Percentiles rank a stretch among this genome's conserved stretches.
Conservation (phyloP, 1,140 invertebrate genomes). For the Tetragnatha versicolor region DNA sequence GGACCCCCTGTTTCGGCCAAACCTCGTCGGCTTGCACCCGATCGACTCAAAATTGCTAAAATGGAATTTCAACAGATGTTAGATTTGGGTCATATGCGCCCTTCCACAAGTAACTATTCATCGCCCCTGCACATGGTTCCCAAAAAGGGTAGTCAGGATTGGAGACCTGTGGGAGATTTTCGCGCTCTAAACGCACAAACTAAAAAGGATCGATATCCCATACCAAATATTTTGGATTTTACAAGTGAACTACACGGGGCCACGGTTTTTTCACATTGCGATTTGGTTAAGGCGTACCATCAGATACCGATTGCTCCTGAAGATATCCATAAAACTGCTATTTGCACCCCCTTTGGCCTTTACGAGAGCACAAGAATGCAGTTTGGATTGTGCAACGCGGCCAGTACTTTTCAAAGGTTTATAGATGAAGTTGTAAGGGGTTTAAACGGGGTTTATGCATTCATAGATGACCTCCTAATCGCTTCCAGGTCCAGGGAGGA, state of each 20-base stretch:
- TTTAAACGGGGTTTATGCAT: neutral
- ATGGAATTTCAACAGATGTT: conserved; percentile 40
- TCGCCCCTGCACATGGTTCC: conserved; percentile 58
- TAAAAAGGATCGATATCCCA: conserved; percentile 38
- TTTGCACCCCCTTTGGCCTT: conserved; percentile 36
- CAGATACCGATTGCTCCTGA: conserved; percentile 46
- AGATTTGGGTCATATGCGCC: conserved; percentile 55
- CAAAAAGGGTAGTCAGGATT: conserved; percentile 19
- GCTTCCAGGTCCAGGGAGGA: conserved; percentile 60
- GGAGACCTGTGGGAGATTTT: conserved; percentile 50
- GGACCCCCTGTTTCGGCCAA: conserved; percentile 28
- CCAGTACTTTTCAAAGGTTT: conserved; percentile 48
- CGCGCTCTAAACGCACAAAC: conserved; percentile 28
- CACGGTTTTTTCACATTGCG: neutral
- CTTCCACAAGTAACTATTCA: conserved; percentile 54
- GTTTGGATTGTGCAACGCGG: conserved; percentile 54
- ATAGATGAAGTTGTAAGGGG: conserved; percentile 30
- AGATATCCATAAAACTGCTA: conserved; percentile 49
- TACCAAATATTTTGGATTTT: conserved; percentile 44
- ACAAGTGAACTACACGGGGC: neutral
- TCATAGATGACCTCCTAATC: conserved; percentile 61
- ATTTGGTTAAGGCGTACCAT: conserved; percentile 49
- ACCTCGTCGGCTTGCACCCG: conserved; percentile 30
- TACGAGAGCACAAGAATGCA: conserved; percentile 52
- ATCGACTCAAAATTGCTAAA: conserved; percentile 34